Base-by-base conservation (phyloP, 2,113 vertebrate species). In the Calidris pygmaea region DNA sequence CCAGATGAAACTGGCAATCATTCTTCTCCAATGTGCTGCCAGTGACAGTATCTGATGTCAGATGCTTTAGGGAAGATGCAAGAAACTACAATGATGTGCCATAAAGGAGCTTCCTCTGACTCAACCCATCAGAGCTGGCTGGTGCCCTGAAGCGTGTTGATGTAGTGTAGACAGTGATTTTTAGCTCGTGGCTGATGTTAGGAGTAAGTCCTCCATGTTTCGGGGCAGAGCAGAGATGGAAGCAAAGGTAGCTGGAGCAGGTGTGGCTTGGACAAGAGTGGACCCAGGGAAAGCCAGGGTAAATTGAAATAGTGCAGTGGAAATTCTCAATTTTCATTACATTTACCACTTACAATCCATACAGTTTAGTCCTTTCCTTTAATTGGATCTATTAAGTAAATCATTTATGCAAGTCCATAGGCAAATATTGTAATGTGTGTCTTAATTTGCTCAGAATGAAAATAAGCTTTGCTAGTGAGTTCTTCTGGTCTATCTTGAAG, bases 361-460 rank as follows among this genome's bases (percentile, higher is more conserved):
- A n/a, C 52, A 56, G 35, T 87, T 78, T 84, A 72, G 68, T 81
- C 35, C 29, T 81, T 92, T 63, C 34, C 65, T 87, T 94, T 79
- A 93, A 41, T 21, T 72, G 81, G 34, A 82, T 82, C 62, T 89
- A 85, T 94, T 72, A 79, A 75, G 27, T 78, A 72, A 89, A 93
- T 75, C 3, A 70, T 79, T 96, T 92, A 30, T 20, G 15, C 60
- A 87, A 68, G 62, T 79, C 66, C 20, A n/a, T 79, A 60, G 84
- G 70, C 87, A 95, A 90, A 93, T 84, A 78, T 85, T 93, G 24
- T 85, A 91, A 75, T 19, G 24, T 65, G 30, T 55, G 56, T 55
- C 73, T 75, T 79, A 75, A 95, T 96, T 95, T 91, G 58, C 89
- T 93, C 48, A 85, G 87, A 96, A 87, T 85, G 87, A 94, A 87